These are phyloP conservation scores for Lordiphosa clarofinis DNA, from an alignment of 1,140 invertebrate genomes.

Conservation along the genomic window DNA sequence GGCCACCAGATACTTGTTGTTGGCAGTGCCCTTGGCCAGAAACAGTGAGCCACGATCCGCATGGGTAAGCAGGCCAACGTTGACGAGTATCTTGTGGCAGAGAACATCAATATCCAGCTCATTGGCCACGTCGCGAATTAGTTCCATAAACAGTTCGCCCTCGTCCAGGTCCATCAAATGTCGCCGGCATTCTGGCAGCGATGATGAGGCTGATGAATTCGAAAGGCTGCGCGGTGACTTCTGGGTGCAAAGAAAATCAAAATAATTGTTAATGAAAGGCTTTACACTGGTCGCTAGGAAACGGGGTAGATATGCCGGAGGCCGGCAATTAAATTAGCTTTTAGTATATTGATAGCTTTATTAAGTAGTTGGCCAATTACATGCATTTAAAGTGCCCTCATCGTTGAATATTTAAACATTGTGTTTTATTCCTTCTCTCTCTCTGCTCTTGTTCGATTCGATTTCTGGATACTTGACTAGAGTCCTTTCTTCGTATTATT, in stretches of 20 bases:
- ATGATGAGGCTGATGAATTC: conserved; percentile 76
- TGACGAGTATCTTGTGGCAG: conserved; percentile 96
- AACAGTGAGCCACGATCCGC: conserved; percentile 94
- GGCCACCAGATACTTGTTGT: conserved; percentile 89
- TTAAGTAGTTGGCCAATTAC: conserved; percentile 35
- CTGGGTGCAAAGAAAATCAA: conserved; percentile 53
- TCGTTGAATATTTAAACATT: conserved; percentile 32
- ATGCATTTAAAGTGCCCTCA: conserved; percentile 7
- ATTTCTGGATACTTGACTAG: conserved; percentile 37
- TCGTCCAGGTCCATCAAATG: conserved; percentile 86
- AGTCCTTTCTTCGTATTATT: conserved; percentile 14
- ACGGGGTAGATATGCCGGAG: conserved; percentile 12
- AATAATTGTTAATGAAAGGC: conserved; percentile 59
- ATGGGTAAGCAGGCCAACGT: conserved; percentile 91
- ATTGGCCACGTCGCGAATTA: conserved; percentile 95
- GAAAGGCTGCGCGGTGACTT: conserved; percentile 82
- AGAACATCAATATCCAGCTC: conserved; percentile 95
- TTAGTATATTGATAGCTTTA: conserved; percentile 53
- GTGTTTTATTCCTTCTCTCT: conserved; percentile 18
- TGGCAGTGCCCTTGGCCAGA: conserved; percentile 88
- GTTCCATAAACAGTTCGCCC: conserved; percentile 93
- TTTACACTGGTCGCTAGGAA: conserved; percentile 22
- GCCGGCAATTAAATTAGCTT: conserved; percentile 22
- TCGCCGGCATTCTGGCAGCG: conserved; percentile 80
- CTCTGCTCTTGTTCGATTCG: conserved; percentile 23